Base-by-base conservation (phyloP, 2,797 vertebrate species). In the Sebastes oblongus region DNA sequence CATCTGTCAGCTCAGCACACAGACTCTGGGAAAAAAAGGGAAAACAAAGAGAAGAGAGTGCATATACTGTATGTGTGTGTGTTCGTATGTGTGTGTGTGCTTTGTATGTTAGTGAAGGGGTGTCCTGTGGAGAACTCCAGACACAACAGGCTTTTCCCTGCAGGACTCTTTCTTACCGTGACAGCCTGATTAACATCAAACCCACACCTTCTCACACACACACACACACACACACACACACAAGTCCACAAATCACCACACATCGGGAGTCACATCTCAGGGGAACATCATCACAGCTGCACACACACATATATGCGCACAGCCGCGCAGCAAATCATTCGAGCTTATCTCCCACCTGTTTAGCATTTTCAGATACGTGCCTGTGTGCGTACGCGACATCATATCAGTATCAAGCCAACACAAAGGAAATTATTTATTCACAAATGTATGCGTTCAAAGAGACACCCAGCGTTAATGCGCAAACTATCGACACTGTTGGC, bases 131-230 rank as follows among this genome's bases (percentile, higher is more conserved):
- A 87, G 93, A 90, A 91, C 86, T 87, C 85, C 69, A 89, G 81
- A 91, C 83, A 87, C 82, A 90, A 93, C 90, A 89, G 87, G 80
- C 88, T 83, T 90, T 88, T 89, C 90, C 85, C 91, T 74, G 85
- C 88, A 91, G 89, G 91, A 92, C 75, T 75, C 74, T 74, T 77
- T 89, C 80, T 89, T 83, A 69, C 81, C 13, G 3, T 91, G 90
- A 93, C 92, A 92, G 91, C 29, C 86, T 87, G 93, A 93, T 94
- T 92, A 94, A 83, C 91, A 87, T 90, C 93, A 85, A 78, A 85
- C 65, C 65, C 54, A 69, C 85, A 78, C 68, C 61, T 69, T 60
- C 72, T 50, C 77, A 12, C 75, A 56, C 42, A 54, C n/a, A 56
- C 39, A 59, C 25, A 60, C 42, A 62, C 14, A 61, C 64, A 66